These are phyloP conservation scores for Eulithis testata DNA, from an alignment of 2,888 invertebrate species.

Conservation along the genomic window DNA sequence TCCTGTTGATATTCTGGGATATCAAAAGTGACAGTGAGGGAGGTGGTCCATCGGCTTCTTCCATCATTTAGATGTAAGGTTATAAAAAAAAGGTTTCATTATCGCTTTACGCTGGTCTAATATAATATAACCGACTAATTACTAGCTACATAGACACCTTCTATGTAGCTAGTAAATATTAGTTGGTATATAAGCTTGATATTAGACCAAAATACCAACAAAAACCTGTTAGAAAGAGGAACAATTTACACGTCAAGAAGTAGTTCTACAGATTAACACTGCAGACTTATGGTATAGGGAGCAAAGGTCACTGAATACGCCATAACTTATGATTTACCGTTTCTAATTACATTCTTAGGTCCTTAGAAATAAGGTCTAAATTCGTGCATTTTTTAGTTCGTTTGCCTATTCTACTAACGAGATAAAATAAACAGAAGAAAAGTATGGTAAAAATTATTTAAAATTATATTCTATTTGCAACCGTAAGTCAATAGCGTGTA, in stretches of 20 bases:
- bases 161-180: not conserved
- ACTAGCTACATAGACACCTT: no score
- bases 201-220: not conserved
- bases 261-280: slow-evolving; percentile 62
- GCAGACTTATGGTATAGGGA: slow-evolving; percentile 58
- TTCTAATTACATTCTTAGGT: slow-evolving; percentile 32
- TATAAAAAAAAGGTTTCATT: no score
- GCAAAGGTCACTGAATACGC: slow-evolving; percentile 56
- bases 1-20: no score
- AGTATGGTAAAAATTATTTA: slow-evolving; percentile 14
- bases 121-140: no score
- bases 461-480: slow-evolving; percentile 44
- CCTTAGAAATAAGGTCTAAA: slow-evolving; percentile 42
- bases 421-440: slow-evolving; percentile 64
- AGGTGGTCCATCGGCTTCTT: no score
- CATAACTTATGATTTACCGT: slow-evolving; percentile 31
- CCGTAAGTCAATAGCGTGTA: slow-evolving; percentile 39
- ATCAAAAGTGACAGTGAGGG: no score
- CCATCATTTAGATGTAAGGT: no score
- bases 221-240: slow-evolving; percentile 26
- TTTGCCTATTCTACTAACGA: slow-evolving; percentile 54
- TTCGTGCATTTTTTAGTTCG: slow-evolving; percentile 6
- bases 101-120: no score
- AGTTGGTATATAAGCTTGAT: not conserved
- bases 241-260: slow-evolving; percentile 54